These are phyloP conservation scores for Neoseiulus cucumeris DNA, from an alignment of 1,140 invertebrate genomes.

Conservation along the genomic window DNA sequence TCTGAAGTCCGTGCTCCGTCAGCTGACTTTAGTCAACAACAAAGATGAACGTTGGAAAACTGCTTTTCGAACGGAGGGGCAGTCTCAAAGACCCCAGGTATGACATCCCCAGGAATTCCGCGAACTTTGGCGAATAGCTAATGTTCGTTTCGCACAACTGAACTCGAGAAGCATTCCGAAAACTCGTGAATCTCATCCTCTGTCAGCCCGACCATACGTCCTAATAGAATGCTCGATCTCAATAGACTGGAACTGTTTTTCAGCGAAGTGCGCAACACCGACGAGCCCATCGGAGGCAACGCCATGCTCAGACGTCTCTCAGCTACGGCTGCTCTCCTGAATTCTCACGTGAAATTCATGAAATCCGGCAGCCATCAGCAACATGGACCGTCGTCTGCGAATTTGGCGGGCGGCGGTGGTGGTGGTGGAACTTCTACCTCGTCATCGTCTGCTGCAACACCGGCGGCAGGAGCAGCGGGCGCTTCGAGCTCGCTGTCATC, in stretches of 20 bases:
- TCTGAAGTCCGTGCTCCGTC: too few relatives aligned
- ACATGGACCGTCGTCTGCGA: not conserved
- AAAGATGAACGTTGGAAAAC: conserved; percentile 5
- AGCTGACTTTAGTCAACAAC: not conserved
- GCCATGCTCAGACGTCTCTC: not conserved
- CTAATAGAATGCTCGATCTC: too few relatives aligned
- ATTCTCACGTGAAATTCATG: conserved; percentile 5
- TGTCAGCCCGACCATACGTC: too few relatives aligned
- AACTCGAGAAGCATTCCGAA: too few relatives aligned
- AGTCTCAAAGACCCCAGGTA: not conserved
- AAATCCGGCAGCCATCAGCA: not conserved
- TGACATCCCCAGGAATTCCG: not conserved
- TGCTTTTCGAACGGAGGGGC: not conserved
- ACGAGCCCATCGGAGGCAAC: not conserved
- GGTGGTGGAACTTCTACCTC: not conserved
- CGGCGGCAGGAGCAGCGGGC: not conserved
- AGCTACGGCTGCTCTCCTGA: conserved; percentile 1
- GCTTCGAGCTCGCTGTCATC: not conserved
- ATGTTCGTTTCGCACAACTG: too few relatives aligned
- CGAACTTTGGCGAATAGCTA: too few relatives aligned
- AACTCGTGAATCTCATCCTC: too few relatives aligned
- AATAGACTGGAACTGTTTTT: too few relatives aligned
- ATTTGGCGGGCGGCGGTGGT: not conserved
- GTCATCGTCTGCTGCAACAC: not conserved
- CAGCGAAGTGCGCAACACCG: not conserved